These are phyloP conservation scores for Drosophila malerkotliana DNA, from an alignment of 1,140 invertebrate genomes.

Conservation along the genomic window DNA sequence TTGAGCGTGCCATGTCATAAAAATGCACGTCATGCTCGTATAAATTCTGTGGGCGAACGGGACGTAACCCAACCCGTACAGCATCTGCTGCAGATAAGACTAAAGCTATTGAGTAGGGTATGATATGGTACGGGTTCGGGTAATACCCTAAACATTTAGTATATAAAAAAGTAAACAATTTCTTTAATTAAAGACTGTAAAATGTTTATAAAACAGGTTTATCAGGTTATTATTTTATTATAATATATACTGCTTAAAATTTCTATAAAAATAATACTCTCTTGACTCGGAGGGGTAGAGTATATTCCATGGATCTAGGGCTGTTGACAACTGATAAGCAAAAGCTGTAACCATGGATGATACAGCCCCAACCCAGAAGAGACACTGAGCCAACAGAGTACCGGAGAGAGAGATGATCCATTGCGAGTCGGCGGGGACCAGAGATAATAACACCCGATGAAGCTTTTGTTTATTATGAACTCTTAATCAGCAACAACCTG, in stretches of 20 bases:
- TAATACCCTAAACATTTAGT: constrained; percentile 7
- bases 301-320: constrained; percentile 13
- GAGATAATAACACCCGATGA: constrained; percentile 12
- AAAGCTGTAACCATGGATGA: constrained; percentile 36
- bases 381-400: constrained; percentile 3
- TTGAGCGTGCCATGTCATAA: constrained; percentile 61
- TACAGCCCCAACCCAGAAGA: constrained; percentile 3
- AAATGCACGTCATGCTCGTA: constrained; percentile 68
- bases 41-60: constrained; percentile 23
- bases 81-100: constrained; percentile 43
- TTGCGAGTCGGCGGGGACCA: constrained; percentile 2
- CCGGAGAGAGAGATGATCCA: neutral
- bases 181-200: neutral
- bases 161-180: neutral
- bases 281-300: neutral
- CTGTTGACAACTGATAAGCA: constrained; percentile 44
- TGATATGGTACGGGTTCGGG: neutral
- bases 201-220: no score
- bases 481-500: constrained; percentile 24
- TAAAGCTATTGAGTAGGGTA: neutral
- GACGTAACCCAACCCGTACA: constrained; percentile 28
- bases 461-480: constrained; percentile 21
- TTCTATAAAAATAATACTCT: neutral
- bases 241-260: no score
- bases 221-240: no score